Evolutionary conservation across 2,888 invertebrate species (phyloP).

Genomic region (Alloscopus bannaensis): DNA sequence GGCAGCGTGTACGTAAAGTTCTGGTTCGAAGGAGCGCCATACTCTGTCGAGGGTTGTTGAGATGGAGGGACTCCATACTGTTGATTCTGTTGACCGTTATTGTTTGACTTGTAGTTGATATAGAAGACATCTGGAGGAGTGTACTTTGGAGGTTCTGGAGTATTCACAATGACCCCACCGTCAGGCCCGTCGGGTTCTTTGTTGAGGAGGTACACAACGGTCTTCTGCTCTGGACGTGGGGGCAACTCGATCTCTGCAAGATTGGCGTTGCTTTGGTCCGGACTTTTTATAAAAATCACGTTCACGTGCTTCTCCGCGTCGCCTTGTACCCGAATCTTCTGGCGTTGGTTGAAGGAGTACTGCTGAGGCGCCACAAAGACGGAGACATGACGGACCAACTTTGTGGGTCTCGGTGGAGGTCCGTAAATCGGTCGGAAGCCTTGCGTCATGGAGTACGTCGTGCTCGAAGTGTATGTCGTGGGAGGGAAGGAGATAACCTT

Average conservation of each 20-base stretch:
- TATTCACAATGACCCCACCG: constrained; percentile 38
- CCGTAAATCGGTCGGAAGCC: constrained; percentile 17
- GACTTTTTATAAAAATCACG: constrained; percentile 59
- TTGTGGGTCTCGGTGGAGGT: constrained; percentile 42
- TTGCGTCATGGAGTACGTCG: constrained; percentile 35
- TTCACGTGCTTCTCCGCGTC: constrained; percentile 61
- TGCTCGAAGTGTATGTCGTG: constrained; percentile 26
- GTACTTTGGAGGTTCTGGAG: constrained; percentile 49
- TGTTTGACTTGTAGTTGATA: constrained; percentile 32
- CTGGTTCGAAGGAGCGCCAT: constrained; percentile 46
- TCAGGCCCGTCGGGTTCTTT: constrained; percentile 38
- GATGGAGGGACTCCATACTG: constrained; percentile 24
- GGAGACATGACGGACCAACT: constrained; percentile 56
- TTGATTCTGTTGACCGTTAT: constrained; percentile 13
- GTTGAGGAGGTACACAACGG: constrained; percentile 54
- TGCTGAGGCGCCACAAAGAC: constrained; percentile 61
- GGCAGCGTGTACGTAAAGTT: constrained; percentile 47
- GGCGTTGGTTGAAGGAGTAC: constrained; percentile 23
- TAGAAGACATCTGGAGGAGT: constrained; percentile 54
- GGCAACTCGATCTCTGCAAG: constrained; percentile 57
- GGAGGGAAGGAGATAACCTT: constrained; percentile 30
- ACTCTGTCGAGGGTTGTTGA: constrained; percentile 20
- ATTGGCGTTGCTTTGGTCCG: constrained; percentile 19
- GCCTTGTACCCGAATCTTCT: constrained; percentile 55
- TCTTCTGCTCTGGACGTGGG: constrained; percentile 50